phyloP scores from a whole-genome alignment of 2,797 vertebrate species.

The Anas acuta region DNA sequence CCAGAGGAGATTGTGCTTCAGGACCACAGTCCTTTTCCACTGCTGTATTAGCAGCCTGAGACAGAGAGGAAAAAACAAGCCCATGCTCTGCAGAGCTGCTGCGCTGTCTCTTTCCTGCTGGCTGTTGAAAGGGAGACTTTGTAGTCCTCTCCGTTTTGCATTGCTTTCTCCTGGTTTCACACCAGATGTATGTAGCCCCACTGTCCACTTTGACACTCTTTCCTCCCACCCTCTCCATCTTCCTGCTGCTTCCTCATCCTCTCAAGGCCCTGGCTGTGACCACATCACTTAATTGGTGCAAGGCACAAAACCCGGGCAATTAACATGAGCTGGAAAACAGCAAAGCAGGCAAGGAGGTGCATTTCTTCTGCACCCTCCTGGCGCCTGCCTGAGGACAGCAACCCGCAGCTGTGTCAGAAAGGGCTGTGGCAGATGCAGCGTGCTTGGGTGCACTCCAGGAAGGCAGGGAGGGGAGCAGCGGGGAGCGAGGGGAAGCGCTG shows the following conservation, averaged over 20 bases:
- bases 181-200: background rate
- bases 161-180: background rate
- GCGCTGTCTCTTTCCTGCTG: background rate
- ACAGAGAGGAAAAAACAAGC: background rate
- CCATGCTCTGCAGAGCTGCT: background rate
- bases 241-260: background rate
- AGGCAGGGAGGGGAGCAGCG: accelerated
- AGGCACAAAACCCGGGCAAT: background rate
- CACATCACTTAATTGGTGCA: background rate
- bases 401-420: background rate
- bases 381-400: background rate
- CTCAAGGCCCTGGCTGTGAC: background rate
- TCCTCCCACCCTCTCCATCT: background rate
- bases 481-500: background rate
- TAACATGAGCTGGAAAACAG: background rate
- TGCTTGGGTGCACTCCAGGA: background rate
- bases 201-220: background rate
- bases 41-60: background rate
- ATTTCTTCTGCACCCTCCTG: background rate
- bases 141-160: background rate
- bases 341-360: background rate
- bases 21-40: background rate
- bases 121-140: background rate
- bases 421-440: background rate
- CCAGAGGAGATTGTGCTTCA: background rate